Evolutionary conservation across 2,888 invertebrate species (phyloP).

Genomic region (Hypomecis punctinalis): DNA sequence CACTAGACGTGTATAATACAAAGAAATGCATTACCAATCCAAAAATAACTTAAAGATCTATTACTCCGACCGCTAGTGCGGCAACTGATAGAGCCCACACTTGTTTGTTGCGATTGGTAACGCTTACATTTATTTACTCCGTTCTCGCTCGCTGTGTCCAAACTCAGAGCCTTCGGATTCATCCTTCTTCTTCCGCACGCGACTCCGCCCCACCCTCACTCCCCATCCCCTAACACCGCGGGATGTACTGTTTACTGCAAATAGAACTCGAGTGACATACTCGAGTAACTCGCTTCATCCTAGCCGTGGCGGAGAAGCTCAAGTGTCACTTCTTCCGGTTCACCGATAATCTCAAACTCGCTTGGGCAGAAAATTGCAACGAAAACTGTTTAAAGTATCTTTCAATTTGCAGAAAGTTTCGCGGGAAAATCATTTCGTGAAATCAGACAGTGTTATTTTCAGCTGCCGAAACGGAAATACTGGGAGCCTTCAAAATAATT

Average conservation of each 20-base stretch:
- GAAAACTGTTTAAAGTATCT: conserved; percentile 28
- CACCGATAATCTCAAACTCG: conserved; percentile 12
- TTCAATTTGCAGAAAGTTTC: conserved; percentile 27
- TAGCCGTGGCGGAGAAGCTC: conserved; percentile 39
- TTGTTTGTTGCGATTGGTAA: conserved; percentile 55
- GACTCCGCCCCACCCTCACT: conserved; percentile 31
- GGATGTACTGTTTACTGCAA: conserved; percentile 52
- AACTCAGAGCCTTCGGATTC: conserved; percentile 53
- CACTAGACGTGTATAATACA: no score
- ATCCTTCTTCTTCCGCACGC: conserved; percentile 36
- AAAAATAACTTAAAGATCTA: no score
- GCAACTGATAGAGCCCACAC: not conserved
- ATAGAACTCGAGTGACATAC: conserved; percentile 45
- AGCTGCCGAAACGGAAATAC: conserved; percentile 30
- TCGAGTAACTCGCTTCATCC: conserved; percentile 44
- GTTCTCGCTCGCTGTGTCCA: conserved; percentile 48
- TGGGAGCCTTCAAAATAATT: conserved; percentile 36
- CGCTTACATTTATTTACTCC: conserved; percentile 59
- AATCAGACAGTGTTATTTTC: conserved; percentile 30
- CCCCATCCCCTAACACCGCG: conserved; percentile 38
- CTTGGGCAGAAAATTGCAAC: conserved; percentile 15
- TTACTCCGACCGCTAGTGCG: no score
- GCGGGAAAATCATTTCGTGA: conserved; percentile 24
- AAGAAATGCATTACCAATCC: no score
- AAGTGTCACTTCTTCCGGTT: conserved; percentile 34